Evolutionary conservation across 2,113 vertebrate genomes (phyloP), one percentile per base, ranked within the genome.

Genomic region (Cebidichthys violaceus): DNA sequence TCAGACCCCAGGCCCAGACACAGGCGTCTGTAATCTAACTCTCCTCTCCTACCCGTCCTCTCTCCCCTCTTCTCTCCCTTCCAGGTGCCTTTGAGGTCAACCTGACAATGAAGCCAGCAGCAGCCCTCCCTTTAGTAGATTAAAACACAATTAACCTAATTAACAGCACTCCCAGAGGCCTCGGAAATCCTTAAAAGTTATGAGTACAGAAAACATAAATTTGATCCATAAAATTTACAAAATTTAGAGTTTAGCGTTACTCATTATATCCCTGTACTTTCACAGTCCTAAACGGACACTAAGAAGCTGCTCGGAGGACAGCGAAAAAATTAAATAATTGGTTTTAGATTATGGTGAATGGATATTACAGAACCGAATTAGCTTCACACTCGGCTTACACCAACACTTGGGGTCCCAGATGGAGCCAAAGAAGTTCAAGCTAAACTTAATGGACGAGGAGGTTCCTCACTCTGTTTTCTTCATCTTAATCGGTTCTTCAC

Each of bases 71-170:
- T 22, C n/a, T 52, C 22, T 71, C 65, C 11, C 78, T 87, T 77
- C 81, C 85, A 89, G 88, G 83, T 88, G 85, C 88, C 73, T 92
- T 75, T 71, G 73, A 78, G 90, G 84, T 75, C 85, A 76, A 69
- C 74, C 81, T 79, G 57, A 52, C 61, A 74, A 80, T 77, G 73
- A 70, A 60, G 73, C 83, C 75, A 71, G 78, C 60, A 76, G 71
- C 76, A 55, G 43, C 82, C 76, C 79, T 60, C 79, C 50, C 76
- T 74, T 54, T 43, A 75, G 61, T 90, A 90, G 79, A 92, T 91
- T 88, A 89, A 89, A 90, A 82, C 80, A 83, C 87, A 79, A 92
- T 89, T 86, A 89, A 90, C 76, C 75, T 76, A 90, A 90, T 90
- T 86, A 92, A 75, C 71, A 82, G 39, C 55, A 11, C 35, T 85